phyloP scores from a whole-genome alignment of 2,113 vertebrate genomes.

The Xyliphius kryptos region DNA sequence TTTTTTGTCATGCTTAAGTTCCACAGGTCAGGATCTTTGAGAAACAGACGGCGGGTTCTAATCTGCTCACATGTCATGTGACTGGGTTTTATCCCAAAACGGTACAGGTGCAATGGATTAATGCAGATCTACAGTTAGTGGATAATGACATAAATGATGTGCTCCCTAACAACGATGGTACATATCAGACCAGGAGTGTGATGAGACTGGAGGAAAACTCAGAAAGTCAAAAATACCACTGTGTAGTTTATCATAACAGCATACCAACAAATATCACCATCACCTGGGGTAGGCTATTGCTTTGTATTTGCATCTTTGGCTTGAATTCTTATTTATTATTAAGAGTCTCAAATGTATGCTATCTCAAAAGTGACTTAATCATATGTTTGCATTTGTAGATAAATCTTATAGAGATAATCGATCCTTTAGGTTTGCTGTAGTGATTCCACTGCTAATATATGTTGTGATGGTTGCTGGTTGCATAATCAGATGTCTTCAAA shows the following conservation, averaged over 20 bases:
- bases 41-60: neutral
- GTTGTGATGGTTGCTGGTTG: neutral
- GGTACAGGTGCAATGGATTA: constrained; percentile 17
- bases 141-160: neutral
- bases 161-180: constrained; percentile 22
- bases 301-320: neutral
- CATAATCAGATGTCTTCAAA: neutral
- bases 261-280: constrained; percentile 6
- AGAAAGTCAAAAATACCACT: constrained; percentile 7
- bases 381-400: neutral
- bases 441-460: neutral
- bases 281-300: constrained; percentile 1
- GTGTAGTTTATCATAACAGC: constrained; percentile 23
- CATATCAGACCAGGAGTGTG: constrained; percentile 28
- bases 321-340: neutral
- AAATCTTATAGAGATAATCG: neutral
- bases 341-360: too few species aligned
- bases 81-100: constrained; percentile 20
- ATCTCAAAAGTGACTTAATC: too few species aligned
- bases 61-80: constrained; percentile 20
- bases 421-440: neutral
- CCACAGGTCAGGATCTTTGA: constrained; percentile 14
- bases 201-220: constrained; percentile 11
- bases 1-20: neutral
- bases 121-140: neutral